Evolutionary conservation across 1,140 invertebrate genomes (phyloP), one percentile per base, ranked within the genome.

Genomic region (Zaprionus tsacasi): DNA sequence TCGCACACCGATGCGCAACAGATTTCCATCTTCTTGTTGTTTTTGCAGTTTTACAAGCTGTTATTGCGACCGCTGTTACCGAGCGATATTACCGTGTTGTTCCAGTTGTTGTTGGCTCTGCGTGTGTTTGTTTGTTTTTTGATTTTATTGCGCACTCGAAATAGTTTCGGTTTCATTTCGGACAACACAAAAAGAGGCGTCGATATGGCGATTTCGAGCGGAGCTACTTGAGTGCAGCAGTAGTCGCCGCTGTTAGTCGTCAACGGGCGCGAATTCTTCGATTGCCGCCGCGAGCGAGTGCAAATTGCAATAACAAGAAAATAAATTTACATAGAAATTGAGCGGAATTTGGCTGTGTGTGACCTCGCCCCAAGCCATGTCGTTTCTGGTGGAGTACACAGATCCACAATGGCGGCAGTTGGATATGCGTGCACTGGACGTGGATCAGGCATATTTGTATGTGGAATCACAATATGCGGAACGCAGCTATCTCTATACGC

Each of bases 61-160:
- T 15, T 38, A 21, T 36, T 70, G 38, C 35, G n/a, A 15, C 13
- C 40, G 7, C 13, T 43, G 40, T 45, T 45, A 15, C n/a, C 13
- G 52, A 12, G 6, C 13, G 52, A 12, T 27, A 21, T 33, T 70
- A 38, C 38, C 59, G 25, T 40, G 58, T 36, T 67, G 61, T 63
- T 63, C 59, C 58, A 58, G 57, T 65, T 82, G 59, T 52, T 57
- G 61, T 59, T 64, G 36, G 45, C 36, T 21, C 45, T 17, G 15
- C 17, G 45, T 50, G 40, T 45, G 7, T 45, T 43, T 45, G 40
- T 57, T 76, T 36, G 61, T 63, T 50, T 78, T 73, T 80, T 74
- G 63, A 78, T 81, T 85, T 88, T 87, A 88, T 88, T 88, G 83
- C 83, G 85, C 83, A 89, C 85, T 89, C 83, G 77, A 88, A 89